A percentile compares a stretch with the other conserved stretches of the same genome.
Conservation (phyloP, 2,888 invertebrate genomes). For the Ophion obscuratus region DNA sequence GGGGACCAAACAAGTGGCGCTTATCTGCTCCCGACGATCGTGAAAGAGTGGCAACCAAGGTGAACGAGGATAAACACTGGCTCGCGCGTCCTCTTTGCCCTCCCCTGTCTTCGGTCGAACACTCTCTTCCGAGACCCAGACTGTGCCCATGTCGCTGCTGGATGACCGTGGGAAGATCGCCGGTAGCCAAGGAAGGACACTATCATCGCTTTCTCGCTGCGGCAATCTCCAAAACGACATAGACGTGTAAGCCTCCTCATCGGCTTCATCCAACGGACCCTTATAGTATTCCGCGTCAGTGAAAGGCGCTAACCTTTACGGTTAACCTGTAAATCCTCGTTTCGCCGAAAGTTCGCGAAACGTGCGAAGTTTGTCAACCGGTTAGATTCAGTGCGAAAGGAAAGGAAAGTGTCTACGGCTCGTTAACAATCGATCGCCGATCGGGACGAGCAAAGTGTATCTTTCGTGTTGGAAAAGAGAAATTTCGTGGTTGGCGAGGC, state of each 20-base stretch:
- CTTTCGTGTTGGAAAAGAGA: constrained; percentile 46
- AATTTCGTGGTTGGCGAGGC: background rate
- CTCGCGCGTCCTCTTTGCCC: constrained; percentile 22
- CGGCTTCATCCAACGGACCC: background rate
- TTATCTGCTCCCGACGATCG: constrained; percentile 67
- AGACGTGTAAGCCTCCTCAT: constrained; percentile 15
- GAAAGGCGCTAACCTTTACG: background rate
- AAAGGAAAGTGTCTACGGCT: constrained; percentile 46
- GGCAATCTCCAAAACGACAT: constrained; percentile 30
- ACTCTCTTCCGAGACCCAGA: constrained; percentile 23
- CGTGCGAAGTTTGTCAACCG: background rate
- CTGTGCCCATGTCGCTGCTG: constrained; percentile 30
- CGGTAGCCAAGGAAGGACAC: constrained; percentile 48
- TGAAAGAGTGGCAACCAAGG: constrained; percentile 53
- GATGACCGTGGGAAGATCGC: constrained; percentile 59
- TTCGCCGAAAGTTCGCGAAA: background rate
- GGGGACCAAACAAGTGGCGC: constrained; percentile 46
- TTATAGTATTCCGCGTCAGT: background rate
- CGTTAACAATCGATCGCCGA: constrained; percentile 4
- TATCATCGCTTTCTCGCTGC: constrained; percentile 28
- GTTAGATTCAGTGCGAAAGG: constrained; percentile 42
- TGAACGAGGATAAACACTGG: constrained; percentile 48
- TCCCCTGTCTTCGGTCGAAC: constrained; percentile 23
- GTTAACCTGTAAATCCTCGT: background rate
- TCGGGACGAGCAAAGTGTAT: constrained; percentile 53